Conservation (phyloP, 2,888 invertebrate genomes). For the Hypsopygia costalis region DNA sequence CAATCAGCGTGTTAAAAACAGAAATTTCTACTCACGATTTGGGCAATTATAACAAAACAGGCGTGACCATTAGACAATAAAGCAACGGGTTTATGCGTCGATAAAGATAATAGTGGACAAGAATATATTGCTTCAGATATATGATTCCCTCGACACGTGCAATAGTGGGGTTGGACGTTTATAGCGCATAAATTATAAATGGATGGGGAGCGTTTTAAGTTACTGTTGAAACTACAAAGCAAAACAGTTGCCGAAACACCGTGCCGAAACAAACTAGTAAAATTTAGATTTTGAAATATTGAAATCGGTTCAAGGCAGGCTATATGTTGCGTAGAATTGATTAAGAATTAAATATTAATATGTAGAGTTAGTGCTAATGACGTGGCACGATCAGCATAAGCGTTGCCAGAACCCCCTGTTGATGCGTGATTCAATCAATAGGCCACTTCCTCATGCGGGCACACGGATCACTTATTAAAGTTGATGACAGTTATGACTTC, state of each 20-base stretch:
- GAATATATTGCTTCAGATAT: conserved; percentile 44
- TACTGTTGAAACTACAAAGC: conserved; percentile 19
- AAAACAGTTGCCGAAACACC: conserved; percentile 13
- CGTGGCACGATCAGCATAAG: conserved; percentile 36
- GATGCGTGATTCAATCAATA: conserved; percentile 60
- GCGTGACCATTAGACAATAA: conserved; percentile 54
- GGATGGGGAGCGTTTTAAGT: conserved; percentile 38
- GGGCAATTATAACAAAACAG: conserved; percentile 51
- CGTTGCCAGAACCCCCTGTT: conserved; percentile 44
- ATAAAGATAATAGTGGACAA: conserved; percentile 42
- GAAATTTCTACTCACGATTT: conserved; percentile 28
- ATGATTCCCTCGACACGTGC: conserved; percentile 45
- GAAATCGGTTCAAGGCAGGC: conserved; percentile 36
- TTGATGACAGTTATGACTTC: conserved; percentile 67
- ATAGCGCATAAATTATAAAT: conserved; percentile 53
- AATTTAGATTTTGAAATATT: conserved; percentile 14
- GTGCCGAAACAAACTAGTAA: conserved; percentile 13
- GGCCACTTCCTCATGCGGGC: conserved; percentile 75
- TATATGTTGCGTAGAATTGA: conserved; percentile 21
- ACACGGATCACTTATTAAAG: conserved; percentile 56
- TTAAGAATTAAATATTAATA: conserved; percentile 25
- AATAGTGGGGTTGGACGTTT: conserved; percentile 37
- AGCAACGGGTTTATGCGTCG: conserved; percentile 43
- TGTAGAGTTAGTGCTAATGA: conserved; percentile 36
- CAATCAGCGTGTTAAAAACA: conserved; percentile 12